Evolutionary conservation across 2,797 vertebrate species (phyloP).

Genomic region (Sardinella longiceps): DNA sequence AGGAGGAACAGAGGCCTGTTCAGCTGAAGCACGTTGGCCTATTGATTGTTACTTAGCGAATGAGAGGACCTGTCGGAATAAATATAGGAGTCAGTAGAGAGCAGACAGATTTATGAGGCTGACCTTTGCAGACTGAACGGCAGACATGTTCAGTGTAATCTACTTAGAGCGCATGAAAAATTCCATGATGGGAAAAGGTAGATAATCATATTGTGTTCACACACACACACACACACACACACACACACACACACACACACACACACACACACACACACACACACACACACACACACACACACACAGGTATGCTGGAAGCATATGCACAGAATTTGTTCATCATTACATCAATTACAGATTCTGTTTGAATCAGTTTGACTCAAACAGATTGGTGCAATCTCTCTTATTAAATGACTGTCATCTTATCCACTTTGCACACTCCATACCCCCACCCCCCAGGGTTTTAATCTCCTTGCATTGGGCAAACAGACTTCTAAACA

Average conservation of each 20-base stretch:
- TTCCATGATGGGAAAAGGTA: background rate
- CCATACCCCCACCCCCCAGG: background rate
- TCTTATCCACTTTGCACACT: background rate
- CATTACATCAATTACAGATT: background rate
- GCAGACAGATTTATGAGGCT: slow-evolving; percentile 16
- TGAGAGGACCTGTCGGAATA: background rate
- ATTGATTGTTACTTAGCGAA: background rate
- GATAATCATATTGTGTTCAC: slow-evolving; percentile 20
- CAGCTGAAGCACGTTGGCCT: background rate
- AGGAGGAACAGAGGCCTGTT: background rate
- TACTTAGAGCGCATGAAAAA: slow-evolving; percentile 12
- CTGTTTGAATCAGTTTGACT: background rate
- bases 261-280: too few relatives aligned
- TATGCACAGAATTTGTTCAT: background rate
- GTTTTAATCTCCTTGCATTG: background rate
- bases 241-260: background rate
- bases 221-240: background rate
- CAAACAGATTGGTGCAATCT: background rate
- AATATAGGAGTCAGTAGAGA: background rate
- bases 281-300: too few relatives aligned
- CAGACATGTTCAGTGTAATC: background rate
- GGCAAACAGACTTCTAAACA: background rate
- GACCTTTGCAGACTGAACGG: background rate
- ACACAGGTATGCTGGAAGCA: too few relatives aligned
- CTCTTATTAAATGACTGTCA: too few relatives aligned